These are phyloP conservation scores for Phragmatobia fuliginosa DNA, from an alignment of 2,888 invertebrate genomes.

Conservation along the genomic window DNA sequence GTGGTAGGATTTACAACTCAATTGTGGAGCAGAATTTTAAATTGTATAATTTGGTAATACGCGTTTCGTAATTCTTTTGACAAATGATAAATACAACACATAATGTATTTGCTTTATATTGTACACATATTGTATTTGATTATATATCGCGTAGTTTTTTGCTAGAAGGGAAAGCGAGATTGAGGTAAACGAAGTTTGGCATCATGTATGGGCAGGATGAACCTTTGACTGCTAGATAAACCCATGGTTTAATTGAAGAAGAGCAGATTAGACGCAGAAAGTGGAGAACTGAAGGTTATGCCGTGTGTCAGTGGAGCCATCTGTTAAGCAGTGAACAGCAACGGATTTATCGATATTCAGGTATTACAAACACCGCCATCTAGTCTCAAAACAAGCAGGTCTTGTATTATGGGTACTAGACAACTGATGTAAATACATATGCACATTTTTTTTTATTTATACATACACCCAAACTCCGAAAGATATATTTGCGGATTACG, in stretches of 20 bases:
- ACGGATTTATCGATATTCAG: background rate
- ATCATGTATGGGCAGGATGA: no score
- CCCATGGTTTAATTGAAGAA: background rate
- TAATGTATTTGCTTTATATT: background rate
- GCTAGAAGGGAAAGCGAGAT: background rate
- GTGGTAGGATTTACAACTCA: conserved; percentile 33
- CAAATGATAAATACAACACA: conserved; percentile 19
- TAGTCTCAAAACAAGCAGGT: no score
- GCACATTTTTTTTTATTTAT: no score
- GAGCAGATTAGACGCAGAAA: background rate
- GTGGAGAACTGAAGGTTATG: background rate
- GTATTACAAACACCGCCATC: no score
- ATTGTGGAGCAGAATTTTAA: conserved; percentile 27
- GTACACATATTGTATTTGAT: background rate
- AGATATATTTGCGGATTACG: no score
- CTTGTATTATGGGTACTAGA: no score
- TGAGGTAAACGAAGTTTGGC: background rate
- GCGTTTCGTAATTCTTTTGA: conserved; percentile 20
- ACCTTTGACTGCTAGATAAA: background rate
- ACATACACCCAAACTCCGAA: no score
- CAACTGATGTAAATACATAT: no score
- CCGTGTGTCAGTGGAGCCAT: background rate
- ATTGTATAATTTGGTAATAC: conserved; percentile 39
- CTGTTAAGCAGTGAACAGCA: no score
- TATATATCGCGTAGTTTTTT: background rate